A percentile compares a stretch with the other conserved stretches of the same genome.
These are phyloP conservation scores for Ovibos moschatus DNA, from an alignment of 2,113 vertebrate species.

Conservation along the genomic window DNA sequence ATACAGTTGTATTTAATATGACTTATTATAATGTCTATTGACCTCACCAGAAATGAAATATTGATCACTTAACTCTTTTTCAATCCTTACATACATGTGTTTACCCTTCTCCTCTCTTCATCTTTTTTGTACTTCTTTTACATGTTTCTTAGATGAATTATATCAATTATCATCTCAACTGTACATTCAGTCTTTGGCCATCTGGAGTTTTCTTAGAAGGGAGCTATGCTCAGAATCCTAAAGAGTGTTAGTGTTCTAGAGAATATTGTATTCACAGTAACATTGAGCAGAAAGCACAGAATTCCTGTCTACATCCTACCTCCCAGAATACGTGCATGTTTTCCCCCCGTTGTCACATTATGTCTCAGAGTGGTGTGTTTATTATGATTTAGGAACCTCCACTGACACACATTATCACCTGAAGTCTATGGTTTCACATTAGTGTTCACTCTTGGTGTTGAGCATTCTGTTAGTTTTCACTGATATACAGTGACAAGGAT, in stretches of 20 bases:
- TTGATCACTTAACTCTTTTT: neutral
- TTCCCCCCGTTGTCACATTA: fast-evolving
- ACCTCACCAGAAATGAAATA: neutral
- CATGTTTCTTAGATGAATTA: neutral
- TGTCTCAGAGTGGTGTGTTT: neutral
- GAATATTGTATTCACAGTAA: neutral
- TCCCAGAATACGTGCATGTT: fast-evolving
- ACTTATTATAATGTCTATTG: neutral
- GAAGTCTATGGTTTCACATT: neutral
- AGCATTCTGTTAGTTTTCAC: neutral
- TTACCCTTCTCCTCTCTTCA: neutral
- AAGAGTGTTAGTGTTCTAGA: neutral
- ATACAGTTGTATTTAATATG: neutral
- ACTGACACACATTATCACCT: too few species aligned
- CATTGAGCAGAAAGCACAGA: neutral
- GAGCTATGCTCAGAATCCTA: neutral
- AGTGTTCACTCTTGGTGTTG: neutral
- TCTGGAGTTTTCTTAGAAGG: neutral
- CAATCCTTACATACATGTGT: too few species aligned
- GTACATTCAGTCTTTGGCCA: neutral
- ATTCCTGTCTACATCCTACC: neutral
- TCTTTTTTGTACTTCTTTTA: neutral
- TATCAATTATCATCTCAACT: neutral
- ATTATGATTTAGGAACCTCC: too few species aligned
- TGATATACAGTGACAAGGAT: neutral